Evolutionary conservation across 1,140 invertebrate species (phyloP).

Genomic region (Drosophila quadrilineata): DNA sequence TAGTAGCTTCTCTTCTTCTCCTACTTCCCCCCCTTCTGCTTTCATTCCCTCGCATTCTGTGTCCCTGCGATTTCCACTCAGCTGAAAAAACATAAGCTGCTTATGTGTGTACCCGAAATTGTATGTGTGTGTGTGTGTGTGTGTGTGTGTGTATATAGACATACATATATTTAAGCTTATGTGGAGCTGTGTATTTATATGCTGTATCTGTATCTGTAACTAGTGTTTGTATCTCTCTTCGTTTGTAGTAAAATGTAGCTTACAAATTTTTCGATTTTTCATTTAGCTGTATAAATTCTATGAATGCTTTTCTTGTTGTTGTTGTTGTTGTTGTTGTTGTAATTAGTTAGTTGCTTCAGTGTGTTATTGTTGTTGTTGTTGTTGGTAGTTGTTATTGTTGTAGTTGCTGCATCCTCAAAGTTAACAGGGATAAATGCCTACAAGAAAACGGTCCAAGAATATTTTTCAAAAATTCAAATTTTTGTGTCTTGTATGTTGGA

Average conservation of each 20-base stretch:
- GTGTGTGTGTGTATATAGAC: background rate
- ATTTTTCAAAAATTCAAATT: conserved; percentile 25
- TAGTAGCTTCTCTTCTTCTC: too few relatives aligned
- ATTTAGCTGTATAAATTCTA: conserved; percentile 60
- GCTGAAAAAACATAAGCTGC: conserved; percentile 45
- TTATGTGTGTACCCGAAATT: conserved; percentile 30
- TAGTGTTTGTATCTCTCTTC: too few relatives aligned
- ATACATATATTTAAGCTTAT: too few relatives aligned
- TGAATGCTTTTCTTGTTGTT: conserved; percentile 52
- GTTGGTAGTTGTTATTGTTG: conserved; percentile 43
- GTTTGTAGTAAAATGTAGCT: conserved; percentile 21
- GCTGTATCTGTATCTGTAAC: too few relatives aligned
- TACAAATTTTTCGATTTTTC: conserved; percentile 19
- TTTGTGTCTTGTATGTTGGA: conserved; percentile 6
- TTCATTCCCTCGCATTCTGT: background rate
- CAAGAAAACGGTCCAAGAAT: conserved; percentile 69
- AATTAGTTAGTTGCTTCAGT: conserved; percentile 35
- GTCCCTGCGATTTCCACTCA: conserved; percentile 9
- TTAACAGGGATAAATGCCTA: conserved; percentile 82
- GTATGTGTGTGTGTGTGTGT: conserved; percentile 18
- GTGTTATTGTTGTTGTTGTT: conserved; percentile 38
- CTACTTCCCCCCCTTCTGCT: background rate
- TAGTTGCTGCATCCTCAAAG: conserved; percentile 76
- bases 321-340: conserved; percentile 37
- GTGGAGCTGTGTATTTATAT: too few relatives aligned